Evolutionary conservation across 1,140 invertebrate species (phyloP).

Genomic region (Saccostrea glomerata): DNA sequence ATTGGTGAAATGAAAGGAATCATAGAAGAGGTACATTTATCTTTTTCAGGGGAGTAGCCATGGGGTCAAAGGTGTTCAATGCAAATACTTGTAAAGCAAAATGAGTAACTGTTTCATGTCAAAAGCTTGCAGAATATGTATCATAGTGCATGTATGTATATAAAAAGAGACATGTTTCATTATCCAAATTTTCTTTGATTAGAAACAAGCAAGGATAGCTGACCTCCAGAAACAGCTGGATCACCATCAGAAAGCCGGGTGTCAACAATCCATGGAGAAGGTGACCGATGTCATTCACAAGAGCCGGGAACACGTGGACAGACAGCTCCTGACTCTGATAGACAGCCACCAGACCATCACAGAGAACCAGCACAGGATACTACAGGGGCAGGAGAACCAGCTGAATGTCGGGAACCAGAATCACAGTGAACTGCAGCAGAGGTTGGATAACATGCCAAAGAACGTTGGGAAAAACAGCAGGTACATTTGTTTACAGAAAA

Average conservation of each 20-base stretch:
- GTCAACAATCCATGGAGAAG: neutral
- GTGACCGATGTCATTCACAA: neutral
- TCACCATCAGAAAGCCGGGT: constrained; percentile 28
- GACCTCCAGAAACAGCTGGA: constrained; percentile 33
- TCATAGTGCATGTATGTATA: too few relatives aligned
- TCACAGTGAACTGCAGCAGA: neutral
- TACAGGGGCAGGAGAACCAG: neutral
- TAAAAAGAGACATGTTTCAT: too few relatives aligned
- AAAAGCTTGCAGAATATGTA: too few relatives aligned
- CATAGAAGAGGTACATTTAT: neutral
- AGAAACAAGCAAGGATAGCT: constrained; percentile 14
- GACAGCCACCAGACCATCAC: neutral
- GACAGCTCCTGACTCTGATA: neutral
- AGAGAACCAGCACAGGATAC: neutral
- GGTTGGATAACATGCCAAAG: neutral
- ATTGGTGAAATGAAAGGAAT: constrained; percentile 26
- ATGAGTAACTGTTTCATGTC: too few relatives aligned
- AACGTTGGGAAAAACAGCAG: neutral
- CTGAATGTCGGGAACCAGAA: neutral
- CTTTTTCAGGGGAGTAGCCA: too few relatives aligned
- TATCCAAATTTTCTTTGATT: neutral
- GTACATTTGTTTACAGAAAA: neutral
- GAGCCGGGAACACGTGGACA: neutral
- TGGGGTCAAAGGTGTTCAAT: too few relatives aligned
- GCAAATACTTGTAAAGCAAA: too few relatives aligned